phyloP scores from a whole-genome alignment of 1,140 invertebrate species.

The Drosophila subobscura region DNA sequence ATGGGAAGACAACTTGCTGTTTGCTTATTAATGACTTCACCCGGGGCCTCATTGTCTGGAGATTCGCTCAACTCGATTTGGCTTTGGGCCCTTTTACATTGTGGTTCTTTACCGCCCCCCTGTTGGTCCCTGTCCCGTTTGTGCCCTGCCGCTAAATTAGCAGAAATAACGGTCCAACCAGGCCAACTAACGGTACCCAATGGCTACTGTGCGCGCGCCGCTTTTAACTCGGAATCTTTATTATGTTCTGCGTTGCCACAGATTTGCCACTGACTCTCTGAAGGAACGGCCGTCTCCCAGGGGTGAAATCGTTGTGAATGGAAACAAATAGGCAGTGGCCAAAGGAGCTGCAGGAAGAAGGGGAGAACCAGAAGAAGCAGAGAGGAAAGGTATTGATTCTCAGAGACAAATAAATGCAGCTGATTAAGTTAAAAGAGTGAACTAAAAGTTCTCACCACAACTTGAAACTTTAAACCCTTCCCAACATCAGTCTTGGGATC shows the following conservation, averaged over 20 bases:
- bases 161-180: constrained; percentile 69
- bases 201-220: constrained; percentile 64
- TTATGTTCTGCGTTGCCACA: constrained; percentile 51
- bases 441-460: no score
- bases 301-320: constrained; percentile 56
- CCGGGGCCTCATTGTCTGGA: constrained; percentile 57
- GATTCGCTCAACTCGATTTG: constrained; percentile 25
- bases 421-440: no score
- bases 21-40: constrained; percentile 74
- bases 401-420: no score
- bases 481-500: no score
- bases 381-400: no score
- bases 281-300: constrained; percentile 22
- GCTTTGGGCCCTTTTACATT: constrained; percentile 35
- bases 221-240: constrained; percentile 71
- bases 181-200: constrained; percentile 68
- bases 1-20: constrained; percentile 46
- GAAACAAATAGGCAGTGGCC: constrained; percentile 31
- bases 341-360: not conserved
- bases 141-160: constrained; percentile 70
- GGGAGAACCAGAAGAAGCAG: not conserved
- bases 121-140: constrained; percentile 44
- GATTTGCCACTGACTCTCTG: constrained; percentile 10
- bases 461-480: no score
- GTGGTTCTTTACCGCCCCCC: constrained; percentile 65